Conservation (phyloP, 35 echinoderm and acorn worm genomes). For the Chiridota heheva region DNA sequence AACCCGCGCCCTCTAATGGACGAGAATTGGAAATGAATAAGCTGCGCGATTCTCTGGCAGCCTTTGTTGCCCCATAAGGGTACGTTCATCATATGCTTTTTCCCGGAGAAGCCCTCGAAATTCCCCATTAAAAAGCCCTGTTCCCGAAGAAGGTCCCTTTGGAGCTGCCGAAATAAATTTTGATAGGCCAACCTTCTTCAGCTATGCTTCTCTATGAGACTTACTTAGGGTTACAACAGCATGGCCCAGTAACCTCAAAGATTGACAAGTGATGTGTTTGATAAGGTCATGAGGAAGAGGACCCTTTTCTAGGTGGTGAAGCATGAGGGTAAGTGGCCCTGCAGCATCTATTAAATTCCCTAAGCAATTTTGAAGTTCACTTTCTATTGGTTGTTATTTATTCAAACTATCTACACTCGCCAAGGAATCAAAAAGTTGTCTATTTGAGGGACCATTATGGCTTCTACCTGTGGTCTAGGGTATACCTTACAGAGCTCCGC, state of each 20-base stretch:
- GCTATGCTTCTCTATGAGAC: neutral
- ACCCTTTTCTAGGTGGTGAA: slow-evolving; percentile 24
- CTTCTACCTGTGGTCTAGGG: neutral
- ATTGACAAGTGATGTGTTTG: slow-evolving; percentile 11
- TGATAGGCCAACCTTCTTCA: neutral
- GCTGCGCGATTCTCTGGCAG: too few species aligned
- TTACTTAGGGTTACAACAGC: neutral
- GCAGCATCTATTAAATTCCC: slow-evolving; percentile 4
- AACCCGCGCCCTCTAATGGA: too few species aligned
- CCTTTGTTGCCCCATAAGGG: too few species aligned
- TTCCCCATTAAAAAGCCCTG: slow-evolving; percentile 13
- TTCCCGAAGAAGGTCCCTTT: neutral
- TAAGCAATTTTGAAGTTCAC: slow-evolving; percentile 12
- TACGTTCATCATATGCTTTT: neutral
- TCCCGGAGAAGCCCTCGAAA: slow-evolving; percentile 1
- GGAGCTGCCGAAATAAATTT: neutral
- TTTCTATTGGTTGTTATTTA: neutral
- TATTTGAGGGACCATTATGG: slow-evolving; percentile 12
- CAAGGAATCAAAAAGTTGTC: slow-evolving; percentile 7
- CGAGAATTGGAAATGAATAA: too few species aligned
- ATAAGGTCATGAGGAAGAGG: neutral
- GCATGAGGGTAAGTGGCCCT: neutral
- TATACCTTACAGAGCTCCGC: neutral
- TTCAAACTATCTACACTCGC: neutral
- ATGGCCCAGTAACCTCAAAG: neutral